phyloP scores from a whole-genome alignment of 2,113 vertebrate genomes.

The Trogon surrucura region DNA sequence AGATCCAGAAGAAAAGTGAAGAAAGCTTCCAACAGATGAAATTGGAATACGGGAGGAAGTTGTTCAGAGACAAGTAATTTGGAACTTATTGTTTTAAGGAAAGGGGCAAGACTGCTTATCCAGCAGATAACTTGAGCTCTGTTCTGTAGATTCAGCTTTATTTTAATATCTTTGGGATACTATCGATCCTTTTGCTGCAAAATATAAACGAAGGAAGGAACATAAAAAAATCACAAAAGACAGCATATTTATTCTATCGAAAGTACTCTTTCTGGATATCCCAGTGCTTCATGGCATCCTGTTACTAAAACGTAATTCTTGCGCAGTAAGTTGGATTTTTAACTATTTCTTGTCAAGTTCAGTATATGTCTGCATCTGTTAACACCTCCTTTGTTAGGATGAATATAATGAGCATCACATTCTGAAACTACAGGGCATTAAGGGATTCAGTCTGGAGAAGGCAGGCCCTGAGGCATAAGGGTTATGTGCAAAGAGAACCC shows the following conservation, averaged over 20 bases:
- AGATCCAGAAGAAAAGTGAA: neutral
- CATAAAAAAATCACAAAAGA: neutral
- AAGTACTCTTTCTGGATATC: neutral
- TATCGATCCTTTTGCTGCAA: conserved; percentile 4
- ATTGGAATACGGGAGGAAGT: neutral
- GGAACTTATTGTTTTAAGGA: neutral
- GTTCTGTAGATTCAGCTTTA: conserved; percentile 45
- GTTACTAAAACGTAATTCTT: neutral
- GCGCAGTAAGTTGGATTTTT: neutral
- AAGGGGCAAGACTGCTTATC: conserved; percentile 19
- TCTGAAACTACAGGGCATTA: neutral
- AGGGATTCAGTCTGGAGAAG: neutral
- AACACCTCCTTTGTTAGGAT: neutral
- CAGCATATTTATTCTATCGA: neutral
- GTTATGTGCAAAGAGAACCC: neutral
- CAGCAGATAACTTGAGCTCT: conserved; percentile 7
- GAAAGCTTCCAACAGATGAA: neutral
- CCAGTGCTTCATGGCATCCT: neutral
- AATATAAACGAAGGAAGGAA: neutral
- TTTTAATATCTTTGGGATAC: conserved; percentile 47
- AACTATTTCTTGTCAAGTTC: neutral
- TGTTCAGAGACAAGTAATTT: conserved; percentile 12
- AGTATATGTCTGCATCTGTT: neutral
- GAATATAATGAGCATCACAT: neutral
- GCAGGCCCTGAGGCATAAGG: neutral